phyloP scores from a whole-genome alignment of 2,888 invertebrate species.

The Callinectes sapidus region DNA sequence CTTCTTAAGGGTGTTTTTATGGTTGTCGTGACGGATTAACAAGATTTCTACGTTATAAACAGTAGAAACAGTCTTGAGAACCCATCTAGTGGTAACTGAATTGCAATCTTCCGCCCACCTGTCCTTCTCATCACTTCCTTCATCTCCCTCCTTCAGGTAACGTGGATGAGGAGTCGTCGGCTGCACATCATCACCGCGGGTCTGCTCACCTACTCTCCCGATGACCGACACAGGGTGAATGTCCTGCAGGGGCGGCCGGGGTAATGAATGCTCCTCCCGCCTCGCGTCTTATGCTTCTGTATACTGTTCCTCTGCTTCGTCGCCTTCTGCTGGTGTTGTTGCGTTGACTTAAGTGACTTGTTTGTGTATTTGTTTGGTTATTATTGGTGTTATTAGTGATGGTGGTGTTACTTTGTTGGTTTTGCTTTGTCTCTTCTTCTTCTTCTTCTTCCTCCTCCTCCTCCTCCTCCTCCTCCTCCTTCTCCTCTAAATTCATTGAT shows the following conservation, averaged over 20 bases:
- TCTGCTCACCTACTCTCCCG: conserved; percentile 60
- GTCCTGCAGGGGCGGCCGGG: not conserved
- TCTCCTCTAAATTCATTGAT: too few species aligned
- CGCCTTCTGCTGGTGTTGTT: not conserved
- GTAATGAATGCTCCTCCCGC: conserved; percentile 25
- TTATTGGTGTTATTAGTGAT: not conserved
- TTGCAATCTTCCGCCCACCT: not conserved
- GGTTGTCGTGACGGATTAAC: not conserved
- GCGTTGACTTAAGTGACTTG: not conserved
- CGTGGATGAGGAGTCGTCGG: conserved; percentile 56
- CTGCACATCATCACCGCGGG: conserved; percentile 65
- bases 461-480: too few species aligned
- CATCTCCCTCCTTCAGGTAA: conserved; percentile 49
- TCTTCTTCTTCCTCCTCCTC: too few species aligned
- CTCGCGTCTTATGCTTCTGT: not conserved
- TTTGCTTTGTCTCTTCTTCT: not conserved
- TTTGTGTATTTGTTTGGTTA: not conserved
- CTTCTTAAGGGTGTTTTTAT: too few species aligned
- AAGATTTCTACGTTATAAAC: not conserved
- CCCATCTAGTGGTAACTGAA: not conserved
- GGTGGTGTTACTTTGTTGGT: not conserved
- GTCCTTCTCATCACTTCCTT: not conserved
- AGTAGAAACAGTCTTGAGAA: not conserved
- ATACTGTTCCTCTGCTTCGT: not conserved
- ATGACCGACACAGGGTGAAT: conserved; percentile 54